These are phyloP conservation scores for Hermaeophaga mercurialis DNA, from an alignment of 2,888 invertebrate genomes.

Conservation along the genomic window DNA sequence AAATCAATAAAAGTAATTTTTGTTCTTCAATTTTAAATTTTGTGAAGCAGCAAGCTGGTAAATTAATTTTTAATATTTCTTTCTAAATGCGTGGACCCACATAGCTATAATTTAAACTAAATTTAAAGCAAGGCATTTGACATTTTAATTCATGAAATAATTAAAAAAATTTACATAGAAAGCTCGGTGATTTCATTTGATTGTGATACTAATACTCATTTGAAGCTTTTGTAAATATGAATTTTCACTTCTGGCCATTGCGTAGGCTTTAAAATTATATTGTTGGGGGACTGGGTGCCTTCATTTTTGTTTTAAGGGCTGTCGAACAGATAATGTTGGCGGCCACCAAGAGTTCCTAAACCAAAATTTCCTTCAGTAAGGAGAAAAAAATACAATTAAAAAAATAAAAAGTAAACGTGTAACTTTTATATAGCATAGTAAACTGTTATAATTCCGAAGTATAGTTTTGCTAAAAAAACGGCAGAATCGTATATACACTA, in stretches of 20 bases:
- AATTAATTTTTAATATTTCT: too few relatives aligned
- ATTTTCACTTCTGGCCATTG: slow-evolving; percentile 23
- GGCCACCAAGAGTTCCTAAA: slow-evolving; percentile 56
- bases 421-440: slow-evolving; percentile 57
- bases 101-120: too few relatives aligned
- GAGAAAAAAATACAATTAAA: slow-evolving; percentile 48
- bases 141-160: too few relatives aligned
- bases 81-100: too few relatives aligned
- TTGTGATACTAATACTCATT: not conserved
- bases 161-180: too few relatives aligned
- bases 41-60: too few relatives aligned
- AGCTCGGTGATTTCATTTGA: too few relatives aligned
- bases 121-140: too few relatives aligned
- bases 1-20: too few relatives aligned
- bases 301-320: slow-evolving; percentile 44
- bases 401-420: slow-evolving; percentile 49
- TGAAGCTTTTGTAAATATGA: slow-evolving; percentile 8
- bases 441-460: slow-evolving; percentile 55
- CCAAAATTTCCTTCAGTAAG: slow-evolving; percentile 53
- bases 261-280: slow-evolving; percentile 45
- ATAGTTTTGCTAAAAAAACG: slow-evolving; percentile 55
- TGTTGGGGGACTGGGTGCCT: slow-evolving; percentile 61
- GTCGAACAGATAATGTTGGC: slow-evolving; percentile 14
- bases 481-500: slow-evolving; percentile 56
- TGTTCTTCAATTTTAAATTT: too few relatives aligned